These are phyloP conservation scores for Drosophila teissieri DNA, from an alignment of 1,140 invertebrate genomes.

Conservation along the genomic window DNA sequence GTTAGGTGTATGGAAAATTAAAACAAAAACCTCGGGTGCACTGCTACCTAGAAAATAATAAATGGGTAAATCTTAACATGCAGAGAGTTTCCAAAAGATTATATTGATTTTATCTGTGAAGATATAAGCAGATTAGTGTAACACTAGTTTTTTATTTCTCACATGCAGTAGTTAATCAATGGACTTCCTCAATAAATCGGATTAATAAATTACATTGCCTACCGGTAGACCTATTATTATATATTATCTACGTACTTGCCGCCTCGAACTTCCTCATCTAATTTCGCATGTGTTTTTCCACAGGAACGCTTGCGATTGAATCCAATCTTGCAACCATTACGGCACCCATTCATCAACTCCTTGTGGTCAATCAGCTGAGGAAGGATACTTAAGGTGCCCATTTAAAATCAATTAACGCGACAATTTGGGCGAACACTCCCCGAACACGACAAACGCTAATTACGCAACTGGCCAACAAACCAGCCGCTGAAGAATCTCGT, in stretches of 20 bases:
- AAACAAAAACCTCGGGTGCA: background rate
- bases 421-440: slow-evolving; percentile 56
- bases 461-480: slow-evolving; percentile 46
- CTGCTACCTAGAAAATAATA: background rate
- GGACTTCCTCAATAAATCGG: background rate
- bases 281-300: background rate
- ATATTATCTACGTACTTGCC: background rate
- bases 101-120: too few relatives aligned
- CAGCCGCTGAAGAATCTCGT: slow-evolving; percentile 31
- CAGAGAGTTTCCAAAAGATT: too few relatives aligned
- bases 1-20: background rate
- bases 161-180: background rate
- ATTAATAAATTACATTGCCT: too few relatives aligned
- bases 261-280: background rate
- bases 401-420: slow-evolving; percentile 78
- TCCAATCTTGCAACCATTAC: slow-evolving; percentile 5
- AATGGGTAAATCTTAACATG: background rate
- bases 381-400: slow-evolving; percentile 48
- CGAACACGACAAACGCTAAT: slow-evolving; percentile 46
- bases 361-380: slow-evolving; percentile 29
- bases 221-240: background rate
- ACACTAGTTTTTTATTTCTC: background rate
- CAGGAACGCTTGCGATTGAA: background rate
- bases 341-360: slow-evolving; percentile 22
- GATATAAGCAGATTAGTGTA: background rate